A percentile compares a stretch with the other conserved stretches of the same genome.
phyloP scores from a whole-genome alignment of 1,140 invertebrate genomes.

The Acyrthosiphon pisum region DNA sequence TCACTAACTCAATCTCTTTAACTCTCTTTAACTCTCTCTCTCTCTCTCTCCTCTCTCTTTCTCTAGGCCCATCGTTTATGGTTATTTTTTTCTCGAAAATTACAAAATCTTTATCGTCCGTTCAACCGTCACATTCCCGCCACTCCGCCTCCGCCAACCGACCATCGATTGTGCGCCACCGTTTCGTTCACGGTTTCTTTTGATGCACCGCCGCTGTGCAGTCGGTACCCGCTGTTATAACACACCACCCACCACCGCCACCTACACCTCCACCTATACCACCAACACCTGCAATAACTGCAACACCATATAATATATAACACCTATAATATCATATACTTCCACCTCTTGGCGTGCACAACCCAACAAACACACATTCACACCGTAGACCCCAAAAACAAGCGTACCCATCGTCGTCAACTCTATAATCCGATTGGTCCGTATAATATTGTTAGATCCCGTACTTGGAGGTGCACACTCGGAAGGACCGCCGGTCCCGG shows the following conservation, averaged over 20 bases:
- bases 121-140: background rate
- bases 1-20: background rate
- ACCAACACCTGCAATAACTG: background rate
- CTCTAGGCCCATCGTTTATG: background rate
- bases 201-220: background rate
- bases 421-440: constrained; percentile 57
- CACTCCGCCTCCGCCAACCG: background rate
- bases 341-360: background rate
- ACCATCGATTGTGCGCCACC: background rate
- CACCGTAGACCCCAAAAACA: background rate
- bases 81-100: constrained; percentile 9
- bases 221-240: background rate
- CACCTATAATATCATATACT: background rate
- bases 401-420: background rate
- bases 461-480: constrained; percentile 79
- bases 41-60: background rate
- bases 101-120: constrained; percentile 9
- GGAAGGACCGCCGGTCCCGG: constrained; percentile 70
- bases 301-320: background rate
- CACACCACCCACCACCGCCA: background rate
- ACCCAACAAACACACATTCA: background rate
- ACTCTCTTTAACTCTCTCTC: background rate
- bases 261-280: background rate
- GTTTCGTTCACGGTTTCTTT: background rate
- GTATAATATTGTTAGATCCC: constrained; percentile 71